Conservation (phyloP, 2,797 vertebrate genomes). For the Cossypha heuglini region DNA sequence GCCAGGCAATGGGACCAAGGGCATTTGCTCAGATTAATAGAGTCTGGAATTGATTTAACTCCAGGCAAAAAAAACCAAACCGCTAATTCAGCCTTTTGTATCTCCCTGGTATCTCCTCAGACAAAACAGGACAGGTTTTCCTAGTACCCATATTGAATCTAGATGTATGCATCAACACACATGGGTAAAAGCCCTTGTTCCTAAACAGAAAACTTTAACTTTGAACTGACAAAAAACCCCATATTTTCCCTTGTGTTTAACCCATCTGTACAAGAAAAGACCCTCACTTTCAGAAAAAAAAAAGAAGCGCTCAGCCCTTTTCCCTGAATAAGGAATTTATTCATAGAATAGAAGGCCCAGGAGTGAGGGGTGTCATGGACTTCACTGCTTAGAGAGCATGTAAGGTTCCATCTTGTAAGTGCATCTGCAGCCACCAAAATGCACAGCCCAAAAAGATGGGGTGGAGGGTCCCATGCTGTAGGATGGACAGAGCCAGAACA, state of each 20-base stretch:
- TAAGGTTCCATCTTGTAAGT: not conserved
- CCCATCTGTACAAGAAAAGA: not conserved
- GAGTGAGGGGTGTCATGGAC: accelerated
- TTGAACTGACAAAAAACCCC: not conserved
- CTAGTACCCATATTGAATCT: not conserved
- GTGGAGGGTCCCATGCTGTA: accelerated
- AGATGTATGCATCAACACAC: not conserved
- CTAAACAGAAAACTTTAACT: not conserved
- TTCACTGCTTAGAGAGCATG: accelerated
- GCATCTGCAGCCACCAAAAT: not conserved
- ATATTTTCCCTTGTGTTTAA: not conserved
- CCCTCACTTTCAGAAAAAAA: not conserved
- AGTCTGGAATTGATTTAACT: constrained; percentile 54
- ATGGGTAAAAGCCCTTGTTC: not conserved
- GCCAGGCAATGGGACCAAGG: constrained; percentile 3
- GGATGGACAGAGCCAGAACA: not conserved
- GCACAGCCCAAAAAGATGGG: accelerated
- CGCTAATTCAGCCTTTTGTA: not conserved
- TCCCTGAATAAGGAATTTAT: not conserved
- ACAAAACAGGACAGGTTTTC: not conserved
- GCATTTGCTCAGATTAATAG: constrained; percentile 38
- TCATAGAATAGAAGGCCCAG: not conserved
- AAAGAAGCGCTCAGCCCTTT: not conserved
- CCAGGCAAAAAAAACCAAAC: not conserved
- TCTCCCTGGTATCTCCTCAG: not conserved